phyloP scores from a whole-genome alignment of 2,797 vertebrate species.

The Rhabdophis nuchalis region DNA sequence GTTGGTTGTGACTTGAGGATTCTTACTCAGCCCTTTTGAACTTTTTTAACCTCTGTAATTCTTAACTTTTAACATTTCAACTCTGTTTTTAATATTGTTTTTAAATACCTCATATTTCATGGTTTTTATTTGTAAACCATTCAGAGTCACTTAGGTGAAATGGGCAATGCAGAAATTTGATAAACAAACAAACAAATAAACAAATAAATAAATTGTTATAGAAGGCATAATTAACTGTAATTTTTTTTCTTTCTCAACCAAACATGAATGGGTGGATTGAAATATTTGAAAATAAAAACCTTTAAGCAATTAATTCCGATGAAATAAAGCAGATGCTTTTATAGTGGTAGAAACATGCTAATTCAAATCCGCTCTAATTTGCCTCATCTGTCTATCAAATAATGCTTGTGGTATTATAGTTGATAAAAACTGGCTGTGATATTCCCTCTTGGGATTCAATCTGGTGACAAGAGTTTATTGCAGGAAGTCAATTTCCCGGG shows the following conservation, averaged over 20 bases:
- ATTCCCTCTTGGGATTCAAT: slow-evolving; percentile 45
- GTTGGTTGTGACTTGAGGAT: background rate
- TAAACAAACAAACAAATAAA: background rate
- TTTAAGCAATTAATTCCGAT: background rate
- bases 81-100: background rate
- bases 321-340: background rate
- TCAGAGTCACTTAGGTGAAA: background rate
- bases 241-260: background rate
- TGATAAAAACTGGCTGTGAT: slow-evolving; percentile 35
- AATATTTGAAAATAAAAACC: background rate
- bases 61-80: background rate
- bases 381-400: slow-evolving; percentile 36
- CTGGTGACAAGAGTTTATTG: slow-evolving; percentile 52
- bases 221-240: background rate
- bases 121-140: background rate
- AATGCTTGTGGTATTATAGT: slow-evolving; percentile 39
- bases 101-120: background rate
- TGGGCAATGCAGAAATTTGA: background rate
- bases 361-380: background rate
- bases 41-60: background rate
- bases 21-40: background rate
- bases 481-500: slow-evolving; percentile 33
- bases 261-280: background rate
- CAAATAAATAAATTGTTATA: background rate
- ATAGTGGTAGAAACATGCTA: slow-evolving; percentile 29